phyloP scores from a whole-genome alignment of 2,797 vertebrate genomes.

The Hydrolagus colliei region DNA sequence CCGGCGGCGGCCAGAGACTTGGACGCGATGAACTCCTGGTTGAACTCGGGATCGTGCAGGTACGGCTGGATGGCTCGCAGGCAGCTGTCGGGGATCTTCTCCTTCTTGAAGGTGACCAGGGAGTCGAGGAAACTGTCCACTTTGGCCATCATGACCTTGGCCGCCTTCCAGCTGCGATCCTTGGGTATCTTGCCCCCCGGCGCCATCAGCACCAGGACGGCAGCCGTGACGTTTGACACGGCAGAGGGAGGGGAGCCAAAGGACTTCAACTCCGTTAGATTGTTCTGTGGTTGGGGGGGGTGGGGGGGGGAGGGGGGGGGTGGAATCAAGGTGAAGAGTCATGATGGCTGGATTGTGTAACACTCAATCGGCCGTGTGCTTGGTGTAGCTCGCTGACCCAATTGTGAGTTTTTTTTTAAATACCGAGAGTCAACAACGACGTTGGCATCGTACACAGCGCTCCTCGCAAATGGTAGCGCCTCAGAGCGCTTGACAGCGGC shows the following conservation, averaged over 20 bases:
- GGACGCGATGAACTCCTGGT: constrained; percentile 72
- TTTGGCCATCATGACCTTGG: constrained; percentile 78
- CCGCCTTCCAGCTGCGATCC: constrained; percentile 90
- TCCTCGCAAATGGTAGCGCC: no score
- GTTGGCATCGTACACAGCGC: no score
- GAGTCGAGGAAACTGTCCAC: constrained; percentile 84
- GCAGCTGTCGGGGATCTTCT: constrained; percentile 84
- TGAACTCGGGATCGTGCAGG: constrained; percentile 76
- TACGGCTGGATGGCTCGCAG: constrained; percentile 84
- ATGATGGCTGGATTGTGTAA: constrained; percentile 39
- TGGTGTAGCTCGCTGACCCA: constrained; percentile 39
- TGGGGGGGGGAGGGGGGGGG: constrained; percentile 27
- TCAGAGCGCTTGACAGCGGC: no score
- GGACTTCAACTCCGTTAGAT: constrained; percentile 86
- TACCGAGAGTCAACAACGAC: constrained; percentile 40
- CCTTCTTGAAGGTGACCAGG: constrained; percentile 79
- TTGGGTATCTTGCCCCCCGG: constrained; percentile 75
- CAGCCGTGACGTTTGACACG: constrained; percentile 82
- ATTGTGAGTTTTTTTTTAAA: constrained; percentile 43
- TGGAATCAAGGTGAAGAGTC: constrained; percentile 42
- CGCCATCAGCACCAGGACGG: constrained; percentile 83
- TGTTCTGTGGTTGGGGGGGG: constrained; percentile 58
- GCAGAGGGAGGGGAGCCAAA: constrained; percentile 79
- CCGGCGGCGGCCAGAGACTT: constrained; percentile 81
- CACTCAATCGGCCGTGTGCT: constrained; percentile 37